Evolutionary conservation across 2,888 invertebrate genomes (phyloP).

Genomic region (Schrankia costaestrigalis): DNA sequence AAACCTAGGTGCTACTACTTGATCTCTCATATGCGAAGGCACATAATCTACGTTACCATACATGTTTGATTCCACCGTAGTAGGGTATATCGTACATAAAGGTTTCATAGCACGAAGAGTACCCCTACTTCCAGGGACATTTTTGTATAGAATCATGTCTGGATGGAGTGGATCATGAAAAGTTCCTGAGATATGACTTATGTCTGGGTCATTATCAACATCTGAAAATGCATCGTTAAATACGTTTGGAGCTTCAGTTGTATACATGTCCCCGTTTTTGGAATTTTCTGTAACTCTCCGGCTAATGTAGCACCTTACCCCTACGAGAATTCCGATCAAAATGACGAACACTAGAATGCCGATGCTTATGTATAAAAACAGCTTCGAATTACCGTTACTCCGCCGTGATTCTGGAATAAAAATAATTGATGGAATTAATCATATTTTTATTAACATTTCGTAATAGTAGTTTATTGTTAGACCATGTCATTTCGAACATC

Average conservation of each 20-base stretch:
- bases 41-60: slow-evolving; percentile 67
- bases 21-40: slow-evolving; percentile 51
- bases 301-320: slow-evolving; percentile 50
- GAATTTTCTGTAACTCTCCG: slow-evolving; percentile 46
- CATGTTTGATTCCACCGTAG: slow-evolving; percentile 61
- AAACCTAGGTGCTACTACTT: slow-evolving; percentile 37
- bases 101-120: slow-evolving; percentile 71
- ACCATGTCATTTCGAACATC: too few relatives aligned
- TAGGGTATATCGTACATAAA: slow-evolving; percentile 68
- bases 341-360: slow-evolving; percentile 43
- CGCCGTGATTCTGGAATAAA: slow-evolving; percentile 42
- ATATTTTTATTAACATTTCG: too few relatives aligned
- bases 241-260: slow-evolving; percentile 69
- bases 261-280: slow-evolving; percentile 71
- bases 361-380: slow-evolving; percentile 48
- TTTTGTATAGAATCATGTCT: slow-evolving; percentile 72
- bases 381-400: slow-evolving; percentile 20
- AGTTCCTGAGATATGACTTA: slow-evolving; percentile 71
- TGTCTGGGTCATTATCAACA: slow-evolving; percentile 67
- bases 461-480: too few relatives aligned
- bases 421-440: slow-evolving; percentile 6
- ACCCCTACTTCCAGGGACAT: slow-evolving; percentile 57
- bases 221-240: slow-evolving; percentile 69
- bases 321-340: slow-evolving; percentile 39
- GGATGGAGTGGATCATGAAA: slow-evolving; percentile 73